Percentiles rank a stretch among this genome's conserved stretches.
These are phyloP conservation scores for Temnopleurus reevesii DNA, from an alignment of 53 echinoderm and acorn worm species.

Conservation along the genomic window DNA sequence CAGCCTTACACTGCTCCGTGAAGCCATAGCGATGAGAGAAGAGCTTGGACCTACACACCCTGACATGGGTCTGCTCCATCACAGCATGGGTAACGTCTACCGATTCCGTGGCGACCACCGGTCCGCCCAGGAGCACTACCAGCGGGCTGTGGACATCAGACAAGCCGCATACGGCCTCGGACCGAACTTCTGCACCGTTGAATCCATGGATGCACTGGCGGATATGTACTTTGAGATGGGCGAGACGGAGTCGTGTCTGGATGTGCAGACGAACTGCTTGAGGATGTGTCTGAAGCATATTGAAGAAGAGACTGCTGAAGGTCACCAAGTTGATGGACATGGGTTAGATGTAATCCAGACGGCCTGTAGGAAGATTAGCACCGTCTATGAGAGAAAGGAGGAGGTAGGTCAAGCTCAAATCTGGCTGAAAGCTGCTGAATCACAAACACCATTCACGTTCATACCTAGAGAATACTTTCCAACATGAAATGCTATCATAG, in stretches of 20 bases:
- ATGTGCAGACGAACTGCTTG: conserved; percentile 7
- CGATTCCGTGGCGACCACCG: not conserved
- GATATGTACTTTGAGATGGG: conserved; percentile 10
- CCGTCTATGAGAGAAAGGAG: not conserved
- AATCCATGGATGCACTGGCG: conserved; percentile 38
- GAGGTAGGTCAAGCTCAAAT: not conserved
- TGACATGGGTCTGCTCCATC: conserved; percentile 42
- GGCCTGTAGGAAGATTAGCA: not conserved
- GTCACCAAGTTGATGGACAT: not conserved
- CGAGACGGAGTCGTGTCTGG: not conserved
- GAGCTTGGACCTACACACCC: conserved; percentile 46
- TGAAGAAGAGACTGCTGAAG: not conserved
- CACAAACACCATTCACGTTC: not conserved
- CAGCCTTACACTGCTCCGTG: conserved; percentile 18
- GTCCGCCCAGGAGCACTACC: conserved; percentile 1
- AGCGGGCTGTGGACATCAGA: not conserved
- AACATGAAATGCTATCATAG: not conserved
- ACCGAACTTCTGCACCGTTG: conserved; percentile 48
- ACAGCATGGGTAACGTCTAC: conserved; percentile 44
- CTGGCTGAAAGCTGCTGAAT: not conserved
- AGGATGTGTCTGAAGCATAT: conserved; percentile 9
- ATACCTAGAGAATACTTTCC: not conserved
- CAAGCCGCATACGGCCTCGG: not conserved
- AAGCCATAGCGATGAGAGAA: conserved; percentile 35
- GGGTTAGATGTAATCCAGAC: not conserved